Evolutionary conservation across 1,140 invertebrate species (phyloP), one percentile per base, ranked within the genome.

Genomic region (Caenorhabditis brenneri): DNA sequence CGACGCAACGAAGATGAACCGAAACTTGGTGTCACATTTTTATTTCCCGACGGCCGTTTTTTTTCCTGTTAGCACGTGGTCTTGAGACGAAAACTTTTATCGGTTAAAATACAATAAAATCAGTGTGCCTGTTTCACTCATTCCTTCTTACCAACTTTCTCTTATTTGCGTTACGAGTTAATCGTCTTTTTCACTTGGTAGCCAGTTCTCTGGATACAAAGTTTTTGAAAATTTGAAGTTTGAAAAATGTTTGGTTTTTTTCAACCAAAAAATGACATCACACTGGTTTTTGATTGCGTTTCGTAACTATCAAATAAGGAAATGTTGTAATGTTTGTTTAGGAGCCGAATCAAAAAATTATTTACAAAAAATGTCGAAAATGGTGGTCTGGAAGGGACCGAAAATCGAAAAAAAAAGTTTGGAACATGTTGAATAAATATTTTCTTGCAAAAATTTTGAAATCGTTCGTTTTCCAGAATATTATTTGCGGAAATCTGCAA

Each of bases 61-160:
- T n/a, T 74, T 74, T 74, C 65, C 65, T 74, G 65, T 15, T 74
- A 74, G 36, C 65, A 74, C 65, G 65, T 74, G 65, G 65, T 74
- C 65, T 74, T 74, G 65, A 74, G 65, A 74, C 33, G 65, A 74
- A 42, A 65, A 65, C 29, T 65, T 74, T 74, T 74, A 74, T 74
- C 65, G 65, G 36, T 74, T 74, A 42, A 46, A 42, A 74, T 74
- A 74, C 65, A 42, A 74, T 74, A 74, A 74, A 74, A 74, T 39
- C 33, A 74, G 29, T 46, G 22, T 39, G 36, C n/a, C n/a, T n/a
- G n/a, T 74, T 29, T 42, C 29, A 42, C 29, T 24, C 65, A 24
- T 24, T 74, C n/a, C 31, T 27, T 42, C 1, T 19, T 42, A 36
- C 33, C 15, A 24, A 46, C 10, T 46, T 74, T 74, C 24, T 42